Conservation (phyloP, 2,888 invertebrate genomes). For the Ceramica pisi region DNA sequence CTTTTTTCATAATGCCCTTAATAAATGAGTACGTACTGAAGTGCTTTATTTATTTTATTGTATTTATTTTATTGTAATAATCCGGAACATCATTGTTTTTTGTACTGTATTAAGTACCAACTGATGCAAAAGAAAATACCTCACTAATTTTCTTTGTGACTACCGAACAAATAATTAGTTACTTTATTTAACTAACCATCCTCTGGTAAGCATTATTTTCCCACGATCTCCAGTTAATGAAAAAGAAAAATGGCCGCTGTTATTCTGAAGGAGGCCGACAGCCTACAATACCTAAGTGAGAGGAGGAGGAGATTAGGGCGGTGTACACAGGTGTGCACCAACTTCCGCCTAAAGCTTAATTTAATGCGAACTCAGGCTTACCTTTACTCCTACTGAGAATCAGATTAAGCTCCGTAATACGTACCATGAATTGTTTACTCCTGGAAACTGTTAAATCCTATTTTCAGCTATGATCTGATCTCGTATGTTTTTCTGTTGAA, state of each 20-base stretch:
- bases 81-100: too few relatives aligned
- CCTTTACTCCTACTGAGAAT: conserved; percentile 15
- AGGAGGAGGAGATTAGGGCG: conserved; percentile 70
- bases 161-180: too few relatives aligned
- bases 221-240: not conserved
- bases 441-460: not conserved
- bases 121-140: too few relatives aligned
- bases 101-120: too few relatives aligned
- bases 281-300: conserved; percentile 61
- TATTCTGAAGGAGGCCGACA: conserved; percentile 18
- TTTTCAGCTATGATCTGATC: not conserved
- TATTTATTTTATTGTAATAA: too few relatives aligned
- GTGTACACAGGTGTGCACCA: conserved; percentile 70
- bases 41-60: too few relatives aligned
- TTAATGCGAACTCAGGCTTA: conserved; percentile 64
- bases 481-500: not conserved
- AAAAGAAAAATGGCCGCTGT: not conserved
- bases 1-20: too few relatives aligned
- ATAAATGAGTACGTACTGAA: too few relatives aligned
- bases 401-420: conserved; percentile 23
- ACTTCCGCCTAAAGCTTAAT: conserved; percentile 63
- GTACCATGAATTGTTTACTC: not conserved
- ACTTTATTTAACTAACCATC: too few relatives aligned
- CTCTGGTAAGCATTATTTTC: not conserved
- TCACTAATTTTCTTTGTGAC: too few relatives aligned